Percentiles rank a stretch among this genome's conserved stretches.
Conservation (phyloP, 2,113 vertebrate species). For the Nyctibius bracteatus region DNA sequence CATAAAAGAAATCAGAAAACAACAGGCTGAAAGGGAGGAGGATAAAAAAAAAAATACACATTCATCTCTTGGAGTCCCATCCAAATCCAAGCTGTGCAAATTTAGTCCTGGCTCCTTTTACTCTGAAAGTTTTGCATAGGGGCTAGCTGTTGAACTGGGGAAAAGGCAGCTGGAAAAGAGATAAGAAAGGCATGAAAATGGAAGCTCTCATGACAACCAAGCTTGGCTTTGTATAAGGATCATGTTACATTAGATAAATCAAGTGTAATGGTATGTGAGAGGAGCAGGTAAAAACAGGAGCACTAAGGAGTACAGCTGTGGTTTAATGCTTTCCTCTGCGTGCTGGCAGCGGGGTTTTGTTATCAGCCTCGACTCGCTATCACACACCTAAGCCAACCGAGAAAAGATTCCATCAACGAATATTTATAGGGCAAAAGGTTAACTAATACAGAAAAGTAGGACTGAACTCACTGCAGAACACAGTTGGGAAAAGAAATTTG, state of each 20-base stretch:
- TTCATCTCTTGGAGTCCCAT: neutral
- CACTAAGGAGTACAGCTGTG: neutral
- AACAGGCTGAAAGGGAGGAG: neutral
- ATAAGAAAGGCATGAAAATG: conserved; percentile 25
- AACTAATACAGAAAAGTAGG: neutral
- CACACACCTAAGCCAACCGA: neutral
- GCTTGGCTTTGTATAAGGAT: neutral
- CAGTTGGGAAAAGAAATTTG: neutral
- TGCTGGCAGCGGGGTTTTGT: neutral
- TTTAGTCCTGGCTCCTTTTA: neutral
- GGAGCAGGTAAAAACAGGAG: conserved; percentile 41
- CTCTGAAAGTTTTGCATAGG: neutral
- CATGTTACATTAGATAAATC: conserved; percentile 18
- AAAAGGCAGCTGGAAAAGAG: neutral
- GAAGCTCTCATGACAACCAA: neutral
- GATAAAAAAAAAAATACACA: neutral
- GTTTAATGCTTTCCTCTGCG: neutral
- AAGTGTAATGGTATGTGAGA: neutral
- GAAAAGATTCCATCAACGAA: conserved; percentile 3
- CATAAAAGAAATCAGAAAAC: neutral
- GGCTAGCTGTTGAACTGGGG: neutral
- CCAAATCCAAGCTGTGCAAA: neutral
- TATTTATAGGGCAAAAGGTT: conserved; percentile 25
- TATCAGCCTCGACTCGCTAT: neutral
- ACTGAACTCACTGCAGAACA: neutral